Percentiles rank a stretch among this genome's conserved stretches.
These are phyloP conservation scores for Boloria selene DNA, from an alignment of 2,888 invertebrate genomes.

Conservation along the genomic window DNA sequence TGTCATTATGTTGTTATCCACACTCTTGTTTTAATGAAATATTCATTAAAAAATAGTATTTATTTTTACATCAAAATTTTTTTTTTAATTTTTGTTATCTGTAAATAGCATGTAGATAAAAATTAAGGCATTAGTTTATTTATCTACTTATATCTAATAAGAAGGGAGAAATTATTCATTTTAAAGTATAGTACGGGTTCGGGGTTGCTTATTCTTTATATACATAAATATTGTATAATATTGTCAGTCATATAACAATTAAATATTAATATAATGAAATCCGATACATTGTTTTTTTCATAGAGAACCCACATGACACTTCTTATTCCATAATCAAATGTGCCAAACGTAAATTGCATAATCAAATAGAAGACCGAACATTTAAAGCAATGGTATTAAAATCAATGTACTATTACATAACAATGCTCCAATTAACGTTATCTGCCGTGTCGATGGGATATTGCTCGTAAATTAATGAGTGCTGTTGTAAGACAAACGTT, in stretches of 20 bases:
- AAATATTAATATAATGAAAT: too few relatives aligned
- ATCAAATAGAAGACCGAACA: slow-evolving; percentile 27
- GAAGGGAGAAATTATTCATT: too few relatives aligned
- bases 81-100: not conserved
- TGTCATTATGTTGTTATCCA: slow-evolving; percentile 29
- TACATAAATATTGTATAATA: too few relatives aligned
- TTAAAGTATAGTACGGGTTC: too few relatives aligned
- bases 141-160: too few relatives aligned
- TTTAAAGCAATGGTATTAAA: slow-evolving; percentile 46
- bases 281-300: too few relatives aligned
- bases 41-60: slow-evolving; percentile 1
- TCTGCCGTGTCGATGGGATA: slow-evolving; percentile 60
- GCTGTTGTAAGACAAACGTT: slow-evolving; percentile 72
- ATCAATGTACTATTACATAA: slow-evolving; percentile 59
- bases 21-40: slow-evolving; percentile 19
- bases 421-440: slow-evolving; percentile 66
- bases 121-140: too few relatives aligned
- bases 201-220: too few relatives aligned
- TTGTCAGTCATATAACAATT: too few relatives aligned
- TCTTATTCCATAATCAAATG: slow-evolving; percentile 3
- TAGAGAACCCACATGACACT: not conserved
- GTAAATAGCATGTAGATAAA: too few relatives aligned
- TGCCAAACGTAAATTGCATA: slow-evolving; percentile 36
- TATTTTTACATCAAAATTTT: not conserved
- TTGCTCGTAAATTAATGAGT: slow-evolving; percentile 70